Percentiles rank a stretch among this genome's conserved stretches.
Evolutionary conservation across 1,140 invertebrate genomes (phyloP).

Genomic region (Melipona quadrifasciata): DNA sequence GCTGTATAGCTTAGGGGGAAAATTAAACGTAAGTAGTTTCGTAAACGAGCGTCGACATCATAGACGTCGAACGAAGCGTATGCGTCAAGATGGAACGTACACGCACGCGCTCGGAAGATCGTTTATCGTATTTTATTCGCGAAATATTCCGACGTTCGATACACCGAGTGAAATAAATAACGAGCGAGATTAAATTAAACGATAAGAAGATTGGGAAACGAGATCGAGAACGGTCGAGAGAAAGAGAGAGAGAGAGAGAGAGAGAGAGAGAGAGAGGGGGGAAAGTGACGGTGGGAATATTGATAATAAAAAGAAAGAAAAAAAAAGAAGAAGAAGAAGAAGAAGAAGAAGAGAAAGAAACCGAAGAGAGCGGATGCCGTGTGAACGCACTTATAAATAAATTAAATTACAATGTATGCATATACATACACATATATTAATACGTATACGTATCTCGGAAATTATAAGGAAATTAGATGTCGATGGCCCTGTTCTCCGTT

Average conservation of each 20-base stretch:
- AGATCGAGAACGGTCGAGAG: conserved; percentile 33
- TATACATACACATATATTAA: conserved; percentile 75
- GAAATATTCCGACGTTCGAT: neutral
- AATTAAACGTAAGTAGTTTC: conserved; percentile 76
- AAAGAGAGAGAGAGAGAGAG: neutral
- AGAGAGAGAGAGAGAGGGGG: neutral
- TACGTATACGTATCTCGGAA: conserved; percentile 75
- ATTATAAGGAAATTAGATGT: conserved; percentile 75
- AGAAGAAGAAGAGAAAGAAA: neutral
- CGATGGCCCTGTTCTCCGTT: conserved; percentile 57
- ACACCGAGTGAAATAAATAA: neutral
- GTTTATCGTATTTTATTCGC: neutral
- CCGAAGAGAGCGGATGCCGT: conserved; percentile 54
- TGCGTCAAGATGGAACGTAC: neutral
- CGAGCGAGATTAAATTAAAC: neutral
- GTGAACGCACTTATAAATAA: conserved; percentile 71
- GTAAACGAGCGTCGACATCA: conserved; percentile 64
- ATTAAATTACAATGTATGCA: conserved; percentile 75
- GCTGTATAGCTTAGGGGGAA: conserved; percentile 72
- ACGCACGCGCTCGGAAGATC: neutral
- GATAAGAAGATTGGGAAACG: conserved; percentile 9
- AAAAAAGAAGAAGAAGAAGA: neutral
- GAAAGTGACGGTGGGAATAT: conserved; percentile 6
- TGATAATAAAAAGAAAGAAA: neutral
- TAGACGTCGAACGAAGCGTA: conserved; percentile 9